Conservation (phyloP, 1,140 invertebrate species). For the Aphis craccivora region DNA sequence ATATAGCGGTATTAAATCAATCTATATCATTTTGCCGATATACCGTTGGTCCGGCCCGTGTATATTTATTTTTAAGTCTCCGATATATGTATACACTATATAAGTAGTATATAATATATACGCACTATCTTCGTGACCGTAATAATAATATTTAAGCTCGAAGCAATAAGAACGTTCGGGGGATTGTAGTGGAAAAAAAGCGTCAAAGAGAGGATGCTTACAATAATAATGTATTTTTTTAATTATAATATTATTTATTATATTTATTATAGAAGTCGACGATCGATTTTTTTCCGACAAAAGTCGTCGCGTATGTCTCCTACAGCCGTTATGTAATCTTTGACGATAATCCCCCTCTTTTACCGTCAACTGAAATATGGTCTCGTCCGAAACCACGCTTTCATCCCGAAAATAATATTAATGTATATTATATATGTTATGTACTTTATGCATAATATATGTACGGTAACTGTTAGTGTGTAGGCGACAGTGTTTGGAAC, state of each 20-base stretch:
- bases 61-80: neutral
- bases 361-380: neutral
- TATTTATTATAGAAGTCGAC: neutral
- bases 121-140: neutral
- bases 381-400: neutral
- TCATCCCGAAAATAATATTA: constrained; percentile 14
- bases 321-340: neutral
- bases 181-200: neutral
- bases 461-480: neutral
- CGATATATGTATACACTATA: neutral
- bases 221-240: neutral
- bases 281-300: constrained; percentile 2
- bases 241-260: neutral
- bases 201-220: neutral
- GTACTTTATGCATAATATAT: neutral
- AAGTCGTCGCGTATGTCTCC: neutral
- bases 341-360: neutral
- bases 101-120: neutral
- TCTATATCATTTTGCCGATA: neutral
- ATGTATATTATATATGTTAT: neutral
- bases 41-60: neutral
- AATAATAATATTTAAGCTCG: neutral
- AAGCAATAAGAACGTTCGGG: neutral
- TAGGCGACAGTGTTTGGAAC: neutral
- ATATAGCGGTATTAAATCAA: neutral